Evolutionary conservation across 2,797 vertebrate genomes (phyloP).

Genomic region (Parotocinclus haroldoi): DNA sequence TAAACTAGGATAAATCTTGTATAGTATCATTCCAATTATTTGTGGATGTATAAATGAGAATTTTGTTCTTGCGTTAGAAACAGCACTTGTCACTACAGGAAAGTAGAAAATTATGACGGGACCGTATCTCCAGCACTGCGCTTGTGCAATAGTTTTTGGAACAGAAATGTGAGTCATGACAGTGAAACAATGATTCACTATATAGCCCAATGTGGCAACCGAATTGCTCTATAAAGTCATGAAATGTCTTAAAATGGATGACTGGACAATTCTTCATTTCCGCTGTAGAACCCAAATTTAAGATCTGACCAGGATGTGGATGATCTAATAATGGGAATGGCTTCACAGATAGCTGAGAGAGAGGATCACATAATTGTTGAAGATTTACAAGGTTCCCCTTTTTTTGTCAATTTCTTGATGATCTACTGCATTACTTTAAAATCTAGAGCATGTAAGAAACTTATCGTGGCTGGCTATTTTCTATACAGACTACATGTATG

Average conservation of each 20-base stretch:
- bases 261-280: background rate
- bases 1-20: background rate
- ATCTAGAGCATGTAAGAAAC: background rate
- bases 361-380: constrained; percentile 87
- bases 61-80: constrained; percentile 65
- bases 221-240: too few relatives aligned
- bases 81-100: constrained; percentile 71
- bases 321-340: constrained; percentile 90
- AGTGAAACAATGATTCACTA: background rate
- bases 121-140: constrained; percentile 72
- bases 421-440: background rate
- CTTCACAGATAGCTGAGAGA: constrained; percentile 86
- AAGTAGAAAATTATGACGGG: constrained; percentile 46
- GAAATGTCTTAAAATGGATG: too few relatives aligned
- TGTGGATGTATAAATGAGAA: constrained; percentile 1
- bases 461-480: background rate
- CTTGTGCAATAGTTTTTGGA: constrained; percentile 96
- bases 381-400: constrained; percentile 84
- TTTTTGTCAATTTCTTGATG: constrained; percentile 5
- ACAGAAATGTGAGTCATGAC: constrained; percentile 73
- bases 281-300: constrained; percentile 71
- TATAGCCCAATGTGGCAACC: too few relatives aligned
- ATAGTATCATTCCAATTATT: background rate
- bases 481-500: constrained; percentile 89
- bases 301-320: constrained; percentile 70